Evolutionary conservation across 2,888 invertebrate species (phyloP), one percentile per base, ranked within the genome.

Genomic region (Hirudinaria manillensis): DNA sequence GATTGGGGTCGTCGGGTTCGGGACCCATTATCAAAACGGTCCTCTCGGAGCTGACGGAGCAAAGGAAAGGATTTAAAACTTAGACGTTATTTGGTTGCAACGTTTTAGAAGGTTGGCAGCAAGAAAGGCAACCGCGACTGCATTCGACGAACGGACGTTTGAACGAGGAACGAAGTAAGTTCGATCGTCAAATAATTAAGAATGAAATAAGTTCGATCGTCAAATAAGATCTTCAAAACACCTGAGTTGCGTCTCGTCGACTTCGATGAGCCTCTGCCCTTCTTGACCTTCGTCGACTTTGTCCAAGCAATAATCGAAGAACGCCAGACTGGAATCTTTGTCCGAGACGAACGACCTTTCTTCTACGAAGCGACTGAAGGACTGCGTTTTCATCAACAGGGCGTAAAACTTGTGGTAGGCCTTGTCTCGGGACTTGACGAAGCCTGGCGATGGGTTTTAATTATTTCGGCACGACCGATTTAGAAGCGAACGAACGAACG

Each of bases 331-430:
- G 77, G 94, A 93, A 87, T 98, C 97, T 81, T 93, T 93, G 83
- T 97, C 97, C n/a, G 95, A 94, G 0, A 97, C 94, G 86, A 99
- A 98, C 80, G 96, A 96, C 29, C 98, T 89, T 85, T 99, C 99
- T 86, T 99, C 98, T 78, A 99, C 97, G 86, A 99, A 99, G 73
- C 96, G 90, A 79, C 93, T 94, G 87, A 97, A 98, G 92, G 94
- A 94, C 87, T 98, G 97, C 0, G 97, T 98, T 81, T 91, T 91
- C 89, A 94, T 92, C 83, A 96, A 87, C 80, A 93, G 88, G 51
- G 90, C 89, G 87, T 92, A 97, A 88, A 97, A 97, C 83, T 93
- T 86, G 77, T 86, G 85, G 82, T 87, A 86, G 16, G 83, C 80
- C 76, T 83, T 83, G 76, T 85, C 85, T 70, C 84, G 79, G 75